Conservation (phyloP, 2,888 invertebrate genomes). For the Fragum whitleyi region DNA sequence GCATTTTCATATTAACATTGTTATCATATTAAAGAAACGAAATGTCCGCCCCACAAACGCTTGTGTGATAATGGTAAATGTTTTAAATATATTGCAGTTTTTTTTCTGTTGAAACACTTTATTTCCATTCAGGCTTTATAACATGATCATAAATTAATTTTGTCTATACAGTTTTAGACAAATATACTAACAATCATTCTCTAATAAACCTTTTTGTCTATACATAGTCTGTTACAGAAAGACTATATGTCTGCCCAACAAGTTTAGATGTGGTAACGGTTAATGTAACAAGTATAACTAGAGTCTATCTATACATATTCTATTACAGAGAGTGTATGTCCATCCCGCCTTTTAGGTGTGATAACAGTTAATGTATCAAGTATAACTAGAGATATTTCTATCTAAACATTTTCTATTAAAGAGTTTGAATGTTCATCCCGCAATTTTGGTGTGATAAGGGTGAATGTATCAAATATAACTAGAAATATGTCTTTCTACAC, state of each 20-base stretch:
- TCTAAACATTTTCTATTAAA: not conserved
- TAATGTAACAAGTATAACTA: slow-evolving; percentile 86
- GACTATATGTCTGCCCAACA: slow-evolving; percentile 63
- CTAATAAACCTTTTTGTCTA: too few relatives aligned
- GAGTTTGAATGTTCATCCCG: slow-evolving; percentile 62
- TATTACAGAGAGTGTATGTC: slow-evolving; percentile 50
- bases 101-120: too few relatives aligned
- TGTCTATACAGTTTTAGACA: too few relatives aligned
- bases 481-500: slow-evolving; percentile 97
- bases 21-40: too few relatives aligned
- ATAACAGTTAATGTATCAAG: slow-evolving; percentile 77
- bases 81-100: too few relatives aligned
- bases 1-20: too few relatives aligned
- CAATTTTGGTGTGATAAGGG: slow-evolving; percentile 76
- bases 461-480: slow-evolving; percentile 84
- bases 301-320: slow-evolving; percentile 90
- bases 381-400: slow-evolving; percentile 94
- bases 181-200: too few relatives aligned
- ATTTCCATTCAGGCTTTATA: too few relatives aligned
- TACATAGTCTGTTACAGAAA: not conserved
- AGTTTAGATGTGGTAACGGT: slow-evolving; percentile 76
- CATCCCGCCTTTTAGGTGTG: slow-evolving; percentile 74
- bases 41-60: too few relatives aligned
- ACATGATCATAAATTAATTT: too few relatives aligned
- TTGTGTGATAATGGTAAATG: too few relatives aligned